phyloP scores from a whole-genome alignment of 2,113 vertebrate species.

The Gadus chalcogrammus region DNA sequence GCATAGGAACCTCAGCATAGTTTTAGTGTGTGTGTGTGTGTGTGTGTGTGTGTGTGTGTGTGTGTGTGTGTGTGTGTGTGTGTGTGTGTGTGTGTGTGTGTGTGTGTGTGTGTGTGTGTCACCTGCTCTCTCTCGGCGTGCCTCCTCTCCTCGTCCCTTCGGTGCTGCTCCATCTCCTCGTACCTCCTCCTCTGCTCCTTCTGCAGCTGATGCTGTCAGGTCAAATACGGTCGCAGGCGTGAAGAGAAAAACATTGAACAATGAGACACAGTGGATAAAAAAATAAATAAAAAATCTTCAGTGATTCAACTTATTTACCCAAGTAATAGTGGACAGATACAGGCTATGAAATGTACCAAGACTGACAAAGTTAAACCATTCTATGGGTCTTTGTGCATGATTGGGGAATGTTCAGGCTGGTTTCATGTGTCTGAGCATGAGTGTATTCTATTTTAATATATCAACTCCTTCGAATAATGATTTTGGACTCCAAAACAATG shows the following conservation, averaged over 20 bases:
- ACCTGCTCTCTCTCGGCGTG: constrained; percentile 74
- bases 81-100: not conserved
- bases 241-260: too few species aligned
- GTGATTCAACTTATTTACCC: too few species aligned
- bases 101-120: constrained; percentile 5
- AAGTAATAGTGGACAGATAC: too few species aligned
- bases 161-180: constrained; percentile 88
- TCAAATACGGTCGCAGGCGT: not conserved
- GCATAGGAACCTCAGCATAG: not conserved
- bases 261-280: too few species aligned
- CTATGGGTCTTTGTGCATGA: too few species aligned
- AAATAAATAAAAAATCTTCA: too few species aligned
- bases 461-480: too few species aligned
- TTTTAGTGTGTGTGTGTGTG: not conserved
- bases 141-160: constrained; percentile 88
- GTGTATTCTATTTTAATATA: not conserved
- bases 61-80: not conserved
- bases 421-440: not conserved
- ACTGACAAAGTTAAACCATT: too few species aligned
- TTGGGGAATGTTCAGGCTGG: too few species aligned
- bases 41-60: not conserved
- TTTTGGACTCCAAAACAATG: too few species aligned
- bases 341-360: too few species aligned
- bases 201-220: constrained; percentile 85
- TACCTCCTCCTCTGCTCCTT: constrained; percentile 87